Evolutionary conservation across 2,113 vertebrate species (phyloP), one percentile per base, ranked within the genome.

Genomic region (Triplophysa siluroides): DNA sequence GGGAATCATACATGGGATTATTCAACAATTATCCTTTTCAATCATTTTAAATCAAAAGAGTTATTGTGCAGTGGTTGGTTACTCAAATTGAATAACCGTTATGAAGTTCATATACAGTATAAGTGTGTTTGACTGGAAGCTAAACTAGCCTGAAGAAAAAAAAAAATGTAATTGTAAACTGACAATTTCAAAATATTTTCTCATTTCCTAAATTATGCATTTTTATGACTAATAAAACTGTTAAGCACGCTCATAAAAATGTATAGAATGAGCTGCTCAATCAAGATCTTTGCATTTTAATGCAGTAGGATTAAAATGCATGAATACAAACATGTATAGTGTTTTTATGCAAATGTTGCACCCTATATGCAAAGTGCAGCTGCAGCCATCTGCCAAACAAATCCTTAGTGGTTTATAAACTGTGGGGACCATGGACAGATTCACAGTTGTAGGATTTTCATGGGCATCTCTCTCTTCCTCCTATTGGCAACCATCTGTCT

Each of bases 371-470:
- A 65, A 23, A 65, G n/a, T n/a, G n/a, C n/a, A n/a, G 52, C 18
- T 13, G 26, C 2, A 6, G 38, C 23, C 21, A 50, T 23, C 62
- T 77, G 45, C 61, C 45, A 7, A 13, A 23, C 23, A 18, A 21
- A 16, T 23, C 73, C 29, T 50, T 29, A 54, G 23, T 65, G 62
- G 45, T 77, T 65, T 65, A n/a, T 8, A 65, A 77, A 14, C 24
- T 38, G 23, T 54, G 45, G 52, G 70, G 11, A 73, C 23, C 19
- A 41, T 76, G 38, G 60, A 64, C 16, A 75, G 58, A 45, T 50
- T 65, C 18, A 54, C 18, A 50, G 26, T 50, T 38, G 24, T 21
- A 26, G 45, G 60, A 64, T 77, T 77, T 63, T 41, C 72, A 63
- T 26, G 14, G 56, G 19, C 8, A 10, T 63, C 54, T 58, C 19